Percentiles rank a stretch among this genome's conserved stretches.
Evolutionary conservation across 2,888 invertebrate species (phyloP).

Genomic region (Empis livida): DNA sequence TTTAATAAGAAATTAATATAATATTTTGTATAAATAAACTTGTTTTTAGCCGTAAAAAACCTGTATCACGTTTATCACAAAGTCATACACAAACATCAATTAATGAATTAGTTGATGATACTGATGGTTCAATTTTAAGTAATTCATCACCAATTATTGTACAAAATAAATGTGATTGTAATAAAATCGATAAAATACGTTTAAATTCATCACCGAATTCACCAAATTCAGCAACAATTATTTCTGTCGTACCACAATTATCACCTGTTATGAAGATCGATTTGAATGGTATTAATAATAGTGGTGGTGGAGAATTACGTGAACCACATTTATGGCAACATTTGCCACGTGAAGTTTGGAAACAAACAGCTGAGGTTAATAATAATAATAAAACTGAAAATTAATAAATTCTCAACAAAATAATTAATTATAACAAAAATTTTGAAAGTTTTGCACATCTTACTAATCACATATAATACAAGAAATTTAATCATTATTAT

Average conservation of each 20-base stretch:
- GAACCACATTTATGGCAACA: slow-evolving; percentile 47
- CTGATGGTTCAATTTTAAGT: too few relatives aligned
- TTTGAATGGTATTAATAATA: neutral
- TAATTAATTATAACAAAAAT: too few relatives aligned
- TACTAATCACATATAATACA: too few relatives aligned
- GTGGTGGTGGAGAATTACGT: slow-evolving; percentile 1
- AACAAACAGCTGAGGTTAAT: slow-evolving; percentile 58
- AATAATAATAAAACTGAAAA: slow-evolving; percentile 7
- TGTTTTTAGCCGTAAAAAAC: neutral
- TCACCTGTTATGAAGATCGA: neutral
- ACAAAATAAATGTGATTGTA: slow-evolving; percentile 7
- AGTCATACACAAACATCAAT: slow-evolving; percentile 7
- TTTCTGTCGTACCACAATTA: neutral
- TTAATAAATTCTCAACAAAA: too few relatives aligned
- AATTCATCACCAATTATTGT: neutral
- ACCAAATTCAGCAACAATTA: neutral
- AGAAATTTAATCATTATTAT: too few relatives aligned
- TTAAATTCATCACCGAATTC: neutral
- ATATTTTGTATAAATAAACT: too few relatives aligned
- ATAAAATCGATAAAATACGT: neutral
- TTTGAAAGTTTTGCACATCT: too few relatives aligned
- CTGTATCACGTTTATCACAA: slow-evolving; percentile 7
- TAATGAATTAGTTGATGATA: neutral
- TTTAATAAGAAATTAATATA: slow-evolving; percentile 24
- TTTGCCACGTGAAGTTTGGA: slow-evolving; percentile 70